Conservation (phyloP, 2,888 invertebrate species). For the Apeira syringaria region DNA sequence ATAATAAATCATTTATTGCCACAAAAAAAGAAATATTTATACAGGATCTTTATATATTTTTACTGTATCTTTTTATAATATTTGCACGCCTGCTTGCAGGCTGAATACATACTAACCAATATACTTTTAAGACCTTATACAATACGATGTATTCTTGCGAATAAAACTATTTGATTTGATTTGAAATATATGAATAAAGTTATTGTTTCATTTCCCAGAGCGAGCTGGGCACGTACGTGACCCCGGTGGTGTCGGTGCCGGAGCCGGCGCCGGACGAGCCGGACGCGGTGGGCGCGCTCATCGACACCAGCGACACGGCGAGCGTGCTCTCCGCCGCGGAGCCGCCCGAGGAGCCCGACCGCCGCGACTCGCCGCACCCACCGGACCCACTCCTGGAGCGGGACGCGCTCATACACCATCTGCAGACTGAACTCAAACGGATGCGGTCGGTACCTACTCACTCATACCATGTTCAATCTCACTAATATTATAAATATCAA, state of each 20-base stretch:
- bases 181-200: too few species aligned
- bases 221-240: constrained; percentile 96
- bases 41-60: too few species aligned
- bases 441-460: constrained; percentile 85
- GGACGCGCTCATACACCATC: constrained; percentile 90
- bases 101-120: too few species aligned
- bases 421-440: constrained; percentile 89
- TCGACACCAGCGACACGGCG: constrained; percentile 87
- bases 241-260: constrained; percentile 95
- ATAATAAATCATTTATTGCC: too few species aligned
- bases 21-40: too few species aligned
- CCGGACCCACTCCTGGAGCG: constrained; percentile 82
- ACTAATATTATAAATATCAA: too few species aligned
- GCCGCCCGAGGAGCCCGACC: constrained; percentile 56
- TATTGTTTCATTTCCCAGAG: constrained; percentile 85
- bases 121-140: too few species aligned
- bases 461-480: too few species aligned
- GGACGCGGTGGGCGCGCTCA: constrained; percentile 84
- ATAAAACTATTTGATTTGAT: too few species aligned
- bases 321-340: constrained; percentile 71
- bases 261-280: constrained; percentile 85
- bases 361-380: constrained; percentile 65
- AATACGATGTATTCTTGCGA: too few species aligned
- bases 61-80: too few species aligned
- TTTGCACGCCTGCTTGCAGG: too few species aligned